Evolutionary conservation across 2,888 invertebrate species (phyloP).

Genomic region (Watsonalla cultraria): DNA sequence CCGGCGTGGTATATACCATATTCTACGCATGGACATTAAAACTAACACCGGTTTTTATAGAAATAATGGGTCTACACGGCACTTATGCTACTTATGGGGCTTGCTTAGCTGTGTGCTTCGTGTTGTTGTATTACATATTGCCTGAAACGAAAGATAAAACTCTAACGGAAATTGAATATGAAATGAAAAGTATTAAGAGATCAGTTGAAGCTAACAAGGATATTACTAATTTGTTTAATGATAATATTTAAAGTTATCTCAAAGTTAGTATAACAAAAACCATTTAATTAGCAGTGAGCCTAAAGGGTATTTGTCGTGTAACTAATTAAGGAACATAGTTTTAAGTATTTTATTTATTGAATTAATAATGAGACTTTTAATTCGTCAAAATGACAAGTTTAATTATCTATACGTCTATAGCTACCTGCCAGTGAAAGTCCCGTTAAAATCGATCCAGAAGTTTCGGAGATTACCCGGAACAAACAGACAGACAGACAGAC

Average conservation of each 20-base stretch:
- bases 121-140: constrained; percentile 28
- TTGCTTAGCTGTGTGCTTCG: constrained; percentile 21
- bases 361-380: too few relatives aligned
- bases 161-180: constrained; percentile 38
- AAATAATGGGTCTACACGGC: constrained; percentile 26
- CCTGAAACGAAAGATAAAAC: constrained; percentile 45
- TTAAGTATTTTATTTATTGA: too few relatives aligned
- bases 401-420: too few relatives aligned
- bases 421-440: too few relatives aligned
- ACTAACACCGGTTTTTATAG: constrained; percentile 35
- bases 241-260: neutral
- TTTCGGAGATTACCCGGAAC: too few relatives aligned
- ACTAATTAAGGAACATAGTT: too few relatives aligned
- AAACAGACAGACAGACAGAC: too few relatives aligned
- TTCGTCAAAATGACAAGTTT: too few relatives aligned
- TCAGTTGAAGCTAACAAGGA: neutral
- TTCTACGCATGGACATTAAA: constrained; percentile 32
- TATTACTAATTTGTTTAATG: neutral
- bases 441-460: too few relatives aligned
- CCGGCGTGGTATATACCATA: constrained; percentile 31
- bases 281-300: too few relatives aligned
- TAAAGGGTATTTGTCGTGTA: too few relatives aligned
- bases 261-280: too few relatives aligned
- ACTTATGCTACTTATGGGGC: constrained; percentile 32
- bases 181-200: constrained; percentile 20